phyloP scores from a whole-genome alignment of 1,140 invertebrate genomes.

The Pentalonia nigronervosa region DNA sequence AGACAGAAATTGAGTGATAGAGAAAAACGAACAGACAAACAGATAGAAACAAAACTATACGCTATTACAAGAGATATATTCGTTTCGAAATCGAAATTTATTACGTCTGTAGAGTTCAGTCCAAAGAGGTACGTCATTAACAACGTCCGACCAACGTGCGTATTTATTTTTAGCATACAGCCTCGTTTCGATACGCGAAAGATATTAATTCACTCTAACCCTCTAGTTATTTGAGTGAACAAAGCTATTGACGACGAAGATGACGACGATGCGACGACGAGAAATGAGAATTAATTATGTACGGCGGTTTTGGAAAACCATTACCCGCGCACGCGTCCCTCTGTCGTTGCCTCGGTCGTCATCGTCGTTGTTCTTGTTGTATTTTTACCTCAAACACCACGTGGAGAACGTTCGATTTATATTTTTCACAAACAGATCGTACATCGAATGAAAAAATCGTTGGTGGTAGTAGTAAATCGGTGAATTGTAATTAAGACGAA shows the following conservation, averaged over 20 bases:
- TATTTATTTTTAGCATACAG: slow-evolving; percentile 40
- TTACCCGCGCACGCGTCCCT: not conserved
- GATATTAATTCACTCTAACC: slow-evolving; percentile 17
- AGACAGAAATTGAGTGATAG: not conserved
- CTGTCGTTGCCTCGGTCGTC: not conserved
- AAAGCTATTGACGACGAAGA: slow-evolving; percentile 42
- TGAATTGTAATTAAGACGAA: not conserved
- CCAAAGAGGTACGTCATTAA: slow-evolving; percentile 35
- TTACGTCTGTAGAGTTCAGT: slow-evolving; percentile 13
- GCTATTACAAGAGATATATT: slow-evolving; percentile 41
- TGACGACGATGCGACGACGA: not conserved
- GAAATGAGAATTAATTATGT: slow-evolving; percentile 20
- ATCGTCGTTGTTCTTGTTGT: no score
- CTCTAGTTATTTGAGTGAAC: not conserved
- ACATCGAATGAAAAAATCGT: not conserved
- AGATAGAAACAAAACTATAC: not conserved
- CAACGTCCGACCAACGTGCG: slow-evolving; percentile 11
- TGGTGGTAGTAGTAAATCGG: not conserved
- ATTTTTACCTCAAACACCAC: not conserved
- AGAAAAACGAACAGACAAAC: not conserved
- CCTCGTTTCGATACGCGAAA: slow-evolving; percentile 32
- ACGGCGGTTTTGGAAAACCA: slow-evolving; percentile 14
- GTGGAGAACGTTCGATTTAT: not conserved
- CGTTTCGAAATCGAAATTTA: slow-evolving; percentile 46
- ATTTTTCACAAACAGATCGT: not conserved